Conservation (phyloP, 2,113 vertebrate genomes). For the Globicephala melas region DNA sequence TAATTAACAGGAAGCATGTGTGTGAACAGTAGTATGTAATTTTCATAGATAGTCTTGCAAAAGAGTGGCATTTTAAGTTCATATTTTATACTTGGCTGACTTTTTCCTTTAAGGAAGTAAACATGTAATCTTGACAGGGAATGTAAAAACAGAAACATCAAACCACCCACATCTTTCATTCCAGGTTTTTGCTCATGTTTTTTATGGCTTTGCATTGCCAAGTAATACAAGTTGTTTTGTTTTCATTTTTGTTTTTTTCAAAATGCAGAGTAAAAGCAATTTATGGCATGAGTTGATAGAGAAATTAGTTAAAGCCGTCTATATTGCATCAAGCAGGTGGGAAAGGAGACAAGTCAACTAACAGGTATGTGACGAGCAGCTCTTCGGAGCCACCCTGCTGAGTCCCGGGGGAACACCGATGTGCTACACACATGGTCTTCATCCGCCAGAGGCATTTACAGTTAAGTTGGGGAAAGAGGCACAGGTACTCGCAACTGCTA, state of each 20-base stretch:
- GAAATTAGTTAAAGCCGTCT: neutral
- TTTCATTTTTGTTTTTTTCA: neutral
- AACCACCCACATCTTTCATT: conserved; percentile 21
- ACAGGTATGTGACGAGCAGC: neutral
- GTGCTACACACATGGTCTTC: neutral
- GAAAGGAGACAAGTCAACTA: neutral
- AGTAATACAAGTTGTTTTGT: neutral
- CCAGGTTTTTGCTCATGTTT: conserved; percentile 22
- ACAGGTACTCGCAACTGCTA: neutral
- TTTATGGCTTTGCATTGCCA: neutral
- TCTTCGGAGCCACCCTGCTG: neutral
- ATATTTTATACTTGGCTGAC: conserved; percentile 53
- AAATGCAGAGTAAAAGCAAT: neutral
- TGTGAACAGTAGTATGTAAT: conserved; percentile 10
- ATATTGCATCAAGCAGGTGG: neutral
- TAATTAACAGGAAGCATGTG: conserved; percentile 61
- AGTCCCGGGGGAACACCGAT: neutral
- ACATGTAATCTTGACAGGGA: conserved; percentile 50
- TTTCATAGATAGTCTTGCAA: conserved; percentile 19
- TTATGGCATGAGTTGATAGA: neutral
- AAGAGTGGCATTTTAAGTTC: conserved; percentile 24
- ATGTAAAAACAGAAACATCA: conserved; percentile 43
- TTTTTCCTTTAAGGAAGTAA: conserved; percentile 61
- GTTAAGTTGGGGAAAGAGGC: neutral
- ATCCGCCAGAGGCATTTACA: neutral